These are phyloP conservation scores for Bradysia coprophila DNA, from an alignment of 1,140 invertebrate species.

Conservation along the genomic window DNA sequence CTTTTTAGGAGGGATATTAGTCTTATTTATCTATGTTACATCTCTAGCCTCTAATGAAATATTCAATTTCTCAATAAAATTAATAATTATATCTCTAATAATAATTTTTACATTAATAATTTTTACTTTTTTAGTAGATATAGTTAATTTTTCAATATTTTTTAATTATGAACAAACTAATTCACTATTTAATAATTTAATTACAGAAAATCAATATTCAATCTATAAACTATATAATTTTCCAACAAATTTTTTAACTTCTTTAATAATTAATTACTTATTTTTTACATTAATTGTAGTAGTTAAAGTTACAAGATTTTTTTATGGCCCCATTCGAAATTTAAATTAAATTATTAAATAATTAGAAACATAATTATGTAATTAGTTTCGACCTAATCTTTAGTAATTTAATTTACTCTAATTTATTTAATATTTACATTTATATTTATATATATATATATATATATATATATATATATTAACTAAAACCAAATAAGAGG, in stretches of 20 bases:
- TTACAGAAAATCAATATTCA: constrained; percentile 7
- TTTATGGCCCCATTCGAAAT: constrained; percentile 23
- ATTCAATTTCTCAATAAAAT: constrained; percentile 22
- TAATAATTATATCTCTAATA: constrained; percentile 9
- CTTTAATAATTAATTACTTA: constrained; percentile 29
- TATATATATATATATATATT: no score
- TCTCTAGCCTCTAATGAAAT: constrained; percentile 32
- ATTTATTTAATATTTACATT: no score
- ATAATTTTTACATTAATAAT: constrained; percentile 9
- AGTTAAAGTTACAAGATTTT: constrained; percentile 26
- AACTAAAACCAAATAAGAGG: no score
- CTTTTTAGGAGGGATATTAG: constrained; percentile 32
- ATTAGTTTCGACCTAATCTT: no score
- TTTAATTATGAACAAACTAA: constrained; percentile 11
- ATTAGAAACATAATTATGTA: no score
- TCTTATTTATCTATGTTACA: constrained; percentile 34
- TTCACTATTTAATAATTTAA: constrained; percentile 17
- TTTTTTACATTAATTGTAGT: constrained; percentile 27
- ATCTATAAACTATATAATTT: constrained; percentile 26
- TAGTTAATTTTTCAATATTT: constrained; percentile 4
- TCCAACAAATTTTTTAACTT: constrained; percentile 21
- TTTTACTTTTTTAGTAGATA: constrained; percentile 11
- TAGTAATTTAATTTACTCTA: no score
- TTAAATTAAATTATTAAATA: constrained; percentile 9
- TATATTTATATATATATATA: no score